These are phyloP conservation scores for Diarsia brunnea DNA, from an alignment of 2,888 invertebrate species.

Conservation along the genomic window DNA sequence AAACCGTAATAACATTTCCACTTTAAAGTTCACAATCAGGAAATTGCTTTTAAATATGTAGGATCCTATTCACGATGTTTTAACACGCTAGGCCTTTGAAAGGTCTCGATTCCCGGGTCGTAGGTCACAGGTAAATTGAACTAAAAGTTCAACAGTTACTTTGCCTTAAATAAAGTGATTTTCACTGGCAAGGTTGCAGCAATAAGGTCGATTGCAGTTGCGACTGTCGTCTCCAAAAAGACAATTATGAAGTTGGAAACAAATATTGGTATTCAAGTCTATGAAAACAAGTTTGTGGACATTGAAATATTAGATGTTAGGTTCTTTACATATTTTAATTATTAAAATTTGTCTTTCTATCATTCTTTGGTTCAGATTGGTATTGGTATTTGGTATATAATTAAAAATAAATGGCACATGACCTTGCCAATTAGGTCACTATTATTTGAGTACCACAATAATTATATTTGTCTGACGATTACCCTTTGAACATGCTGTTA, in stretches of 20 bases:
- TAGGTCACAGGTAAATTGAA: slow-evolving; percentile 53
- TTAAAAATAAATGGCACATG: slow-evolving; percentile 13
- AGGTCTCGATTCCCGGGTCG: slow-evolving; percentile 31
- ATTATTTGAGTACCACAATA: slow-evolving; percentile 28
- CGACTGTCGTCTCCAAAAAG: slow-evolving; percentile 39
- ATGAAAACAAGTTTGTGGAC: slow-evolving; percentile 18
- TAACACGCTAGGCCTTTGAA: slow-evolving; percentile 24
- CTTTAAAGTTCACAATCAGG: slow-evolving; percentile 32
- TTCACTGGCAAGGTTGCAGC: slow-evolving; percentile 71
- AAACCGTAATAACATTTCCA: slow-evolving; percentile 37
- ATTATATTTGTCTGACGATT: slow-evolving; percentile 26
- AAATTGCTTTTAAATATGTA: slow-evolving; percentile 40
- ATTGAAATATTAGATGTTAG: slow-evolving; percentile 4
- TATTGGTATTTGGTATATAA: slow-evolving; percentile 1
- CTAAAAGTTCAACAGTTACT: slow-evolving; percentile 62
- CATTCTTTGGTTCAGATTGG: slow-evolving; percentile 1
- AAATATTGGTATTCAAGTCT: slow-evolving; percentile 19
- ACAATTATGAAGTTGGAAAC: slow-evolving; percentile 14
- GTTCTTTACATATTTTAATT: slow-evolving; percentile 16
- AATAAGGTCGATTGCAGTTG: slow-evolving; percentile 71
- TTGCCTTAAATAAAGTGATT: slow-evolving; percentile 67
- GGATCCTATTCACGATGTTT: slow-evolving; percentile 14
- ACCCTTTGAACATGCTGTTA: slow-evolving; percentile 30
- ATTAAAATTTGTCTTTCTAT: neutral
- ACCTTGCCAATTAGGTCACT: slow-evolving; percentile 31